Evolutionary conservation across 2,113 vertebrate species (phyloP), one percentile per base, ranked within the genome.

Genomic region (Callionymus lyra): DNA sequence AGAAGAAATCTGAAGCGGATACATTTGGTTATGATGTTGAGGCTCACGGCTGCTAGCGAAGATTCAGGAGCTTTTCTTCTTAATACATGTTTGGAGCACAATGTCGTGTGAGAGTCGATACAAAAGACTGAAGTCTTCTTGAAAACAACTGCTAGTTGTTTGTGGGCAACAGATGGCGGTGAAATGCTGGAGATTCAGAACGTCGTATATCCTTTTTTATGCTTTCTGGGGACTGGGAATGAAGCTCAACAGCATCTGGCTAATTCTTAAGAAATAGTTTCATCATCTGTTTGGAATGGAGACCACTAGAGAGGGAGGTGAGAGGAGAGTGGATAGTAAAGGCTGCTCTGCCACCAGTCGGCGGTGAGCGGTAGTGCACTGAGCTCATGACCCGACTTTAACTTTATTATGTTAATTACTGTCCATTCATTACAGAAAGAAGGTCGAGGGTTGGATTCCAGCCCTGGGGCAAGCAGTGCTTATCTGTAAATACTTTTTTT

Each of bases 341-440:
- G 52, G 21, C 50, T 41, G 42, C 38, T 65, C 76, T 82, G 82
- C 78, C 82, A 72, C 51, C 84, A 34, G 63, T 38, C 76, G 77
- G 74, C 31, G 0, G 35, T 3, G 35, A 6, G 35, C 1, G 12
- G 43, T 49, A 77, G 6, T 61, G 41, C 65, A 78, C 10, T 14
- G 8, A 33, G 12, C 4, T 8, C 21, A 27, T n/a, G n/a, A n/a
- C n/a, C n/a, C n/a, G n/a, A n/a, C n/a, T n/a, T n/a, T n/a, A n/a
- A n/a, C n/a, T n/a, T n/a, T n/a, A n/a, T n/a, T n/a, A n/a, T 42
- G 19, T 14, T 12, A 6, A 13, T 9, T 13, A 2, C 10, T 41
- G 39, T 9, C 9, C 13, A 27, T 21, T 21, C 2, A 41, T 19
- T 12, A 1, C 32, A 34, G 9, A 34, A 34, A 34, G 32, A 34